phyloP scores from a whole-genome alignment of 2,888 invertebrate species.

The Lottia scabra region DNA sequence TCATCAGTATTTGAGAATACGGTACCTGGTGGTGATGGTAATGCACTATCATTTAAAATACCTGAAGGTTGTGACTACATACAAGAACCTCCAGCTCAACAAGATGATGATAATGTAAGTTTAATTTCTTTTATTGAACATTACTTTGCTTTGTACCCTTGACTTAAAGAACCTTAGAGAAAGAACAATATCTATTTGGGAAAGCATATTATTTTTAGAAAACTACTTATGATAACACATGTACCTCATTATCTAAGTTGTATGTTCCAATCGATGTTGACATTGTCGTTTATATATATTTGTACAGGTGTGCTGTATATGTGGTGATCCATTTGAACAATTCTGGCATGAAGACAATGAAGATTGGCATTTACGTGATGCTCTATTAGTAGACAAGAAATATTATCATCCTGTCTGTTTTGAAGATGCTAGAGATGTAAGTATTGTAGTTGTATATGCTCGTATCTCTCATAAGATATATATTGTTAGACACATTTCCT shows the following conservation, averaged over 20 bases:
- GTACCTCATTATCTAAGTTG: too few species aligned
- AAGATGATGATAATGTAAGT: slow-evolving; percentile 46
- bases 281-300: too few species aligned
- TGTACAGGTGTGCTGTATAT: slow-evolving; percentile 85
- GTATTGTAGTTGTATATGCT: slow-evolving; percentile 18
- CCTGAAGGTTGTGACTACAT: slow-evolving; percentile 59
- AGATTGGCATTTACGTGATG: slow-evolving; percentile 94
- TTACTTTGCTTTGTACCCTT: too few species aligned
- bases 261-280: too few species aligned
- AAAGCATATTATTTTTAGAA: too few species aligned
- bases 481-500: too few species aligned
- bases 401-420: slow-evolving; percentile 91
- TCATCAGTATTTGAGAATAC: slow-evolving; percentile 4
- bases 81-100: slow-evolving; percentile 60
- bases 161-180: too few species aligned
- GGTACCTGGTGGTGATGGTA: slow-evolving; percentile 36
- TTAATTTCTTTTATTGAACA: too few species aligned
- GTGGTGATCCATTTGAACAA: slow-evolving; percentile 92
- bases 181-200: too few species aligned
- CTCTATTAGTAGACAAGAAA: slow-evolving; percentile 78
- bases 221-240: too few species aligned
- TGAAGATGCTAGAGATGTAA: slow-evolving; percentile 75
- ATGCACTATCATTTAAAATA: slow-evolving; percentile 65
- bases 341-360: slow-evolving; percentile 97
- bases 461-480: too few species aligned